Evolutionary conservation across 2,797 vertebrate genomes (phyloP).

Genomic region (Anolis apletophallus): DNA sequence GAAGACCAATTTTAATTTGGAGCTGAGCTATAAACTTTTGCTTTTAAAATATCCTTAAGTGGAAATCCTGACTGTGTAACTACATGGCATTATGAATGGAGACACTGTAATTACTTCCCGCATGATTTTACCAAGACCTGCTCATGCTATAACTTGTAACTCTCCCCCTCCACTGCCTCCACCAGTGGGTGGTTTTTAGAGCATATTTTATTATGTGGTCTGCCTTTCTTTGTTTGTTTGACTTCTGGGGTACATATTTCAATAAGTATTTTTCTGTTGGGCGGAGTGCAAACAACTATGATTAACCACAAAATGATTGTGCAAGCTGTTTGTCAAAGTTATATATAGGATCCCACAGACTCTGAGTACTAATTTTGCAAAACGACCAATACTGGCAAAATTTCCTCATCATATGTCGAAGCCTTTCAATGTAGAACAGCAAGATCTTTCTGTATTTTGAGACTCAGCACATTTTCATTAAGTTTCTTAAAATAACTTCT

Average conservation of each 20-base stretch:
- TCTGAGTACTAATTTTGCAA: slow-evolving; percentile 66
- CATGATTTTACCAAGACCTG: slow-evolving; percentile 53
- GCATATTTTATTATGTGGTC: slow-evolving; percentile 53
- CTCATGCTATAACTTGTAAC: slow-evolving; percentile 39
- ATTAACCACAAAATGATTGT: slow-evolving; percentile 75
- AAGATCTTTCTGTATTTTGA: slow-evolving; percentile 24
- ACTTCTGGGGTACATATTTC: slow-evolving; percentile 62
- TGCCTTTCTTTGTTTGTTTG: slow-evolving; percentile 59
- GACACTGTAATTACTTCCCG: slow-evolving; percentile 49
- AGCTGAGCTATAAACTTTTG: slow-evolving; percentile 64
- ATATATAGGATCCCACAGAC: slow-evolving; percentile 76
- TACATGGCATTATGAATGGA: slow-evolving; percentile 58
- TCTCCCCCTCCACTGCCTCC: background rate
- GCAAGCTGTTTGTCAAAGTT: slow-evolving; percentile 73
- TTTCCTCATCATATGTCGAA: slow-evolving; percentile 70
- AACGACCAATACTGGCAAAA: slow-evolving; percentile 71
- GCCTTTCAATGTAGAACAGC: slow-evolving; percentile 57
- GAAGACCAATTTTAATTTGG: slow-evolving; percentile 60
- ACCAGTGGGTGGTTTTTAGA: slow-evolving; percentile 50
- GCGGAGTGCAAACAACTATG: slow-evolving; percentile 70
- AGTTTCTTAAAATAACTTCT: slow-evolving; percentile 65
- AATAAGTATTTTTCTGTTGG: slow-evolving; percentile 58
- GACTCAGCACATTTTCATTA: slow-evolving; percentile 61
- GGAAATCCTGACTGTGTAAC: slow-evolving; percentile 69
- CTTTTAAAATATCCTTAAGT: slow-evolving; percentile 61